Evolutionary conservation across 2,797 vertebrate species (phyloP).

Genomic region (Esox masquinongy): DNA sequence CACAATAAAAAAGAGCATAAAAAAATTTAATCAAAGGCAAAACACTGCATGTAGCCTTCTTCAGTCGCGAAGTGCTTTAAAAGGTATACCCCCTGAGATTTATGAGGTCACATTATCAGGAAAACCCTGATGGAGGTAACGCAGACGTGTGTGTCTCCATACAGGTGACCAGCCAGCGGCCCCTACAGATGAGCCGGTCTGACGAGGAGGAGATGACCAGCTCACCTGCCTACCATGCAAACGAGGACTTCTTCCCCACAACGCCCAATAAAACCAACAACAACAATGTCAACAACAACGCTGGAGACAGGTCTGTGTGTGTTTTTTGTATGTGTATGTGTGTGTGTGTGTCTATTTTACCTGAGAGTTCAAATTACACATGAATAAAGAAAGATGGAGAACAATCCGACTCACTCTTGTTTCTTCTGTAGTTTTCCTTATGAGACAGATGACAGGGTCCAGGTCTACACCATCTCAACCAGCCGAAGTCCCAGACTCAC

Average conservation of each 20-base stretch:
- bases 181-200: conserved; percentile 76
- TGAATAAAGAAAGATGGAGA: background rate
- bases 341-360: no score
- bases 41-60: background rate
- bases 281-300: conserved; percentile 66
- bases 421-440: conserved; percentile 21
- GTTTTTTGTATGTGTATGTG: background rate
- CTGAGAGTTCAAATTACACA: background rate
- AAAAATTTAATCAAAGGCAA: no score
- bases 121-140: background rate
- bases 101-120: background rate
- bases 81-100: background rate
- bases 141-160: conserved; percentile 42
- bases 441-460: conserved; percentile 1
- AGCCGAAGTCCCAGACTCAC: background rate
- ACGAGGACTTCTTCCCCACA: background rate
- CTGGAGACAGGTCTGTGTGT: conserved; percentile 62
- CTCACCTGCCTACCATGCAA: conserved; percentile 1
- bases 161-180: conserved; percentile 82
- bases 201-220: conserved; percentile 62
- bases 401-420: background rate
- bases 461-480: conserved; percentile 9
- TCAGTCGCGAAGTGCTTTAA: background rate
- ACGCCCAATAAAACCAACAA: conserved; percentile 57
- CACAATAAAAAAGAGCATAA: no score